Conservation (phyloP, 2,797 vertebrate species). For the Halcyon smyrnensis region DNA sequence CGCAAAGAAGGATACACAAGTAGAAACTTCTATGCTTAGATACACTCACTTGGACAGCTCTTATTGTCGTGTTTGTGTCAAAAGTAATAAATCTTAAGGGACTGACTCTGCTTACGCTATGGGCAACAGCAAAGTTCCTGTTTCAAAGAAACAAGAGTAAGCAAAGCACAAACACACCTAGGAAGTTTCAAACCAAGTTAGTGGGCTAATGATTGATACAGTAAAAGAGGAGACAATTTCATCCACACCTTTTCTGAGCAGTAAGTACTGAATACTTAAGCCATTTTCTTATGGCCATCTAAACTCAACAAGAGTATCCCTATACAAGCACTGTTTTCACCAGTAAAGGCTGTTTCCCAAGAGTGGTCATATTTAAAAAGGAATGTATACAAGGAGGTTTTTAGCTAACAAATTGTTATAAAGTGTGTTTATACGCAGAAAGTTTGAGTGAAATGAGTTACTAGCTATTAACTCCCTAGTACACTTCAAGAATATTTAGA, state of each 20-base stretch:
- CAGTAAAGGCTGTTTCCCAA: background rate
- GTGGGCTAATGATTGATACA: background rate
- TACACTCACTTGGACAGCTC: background rate
- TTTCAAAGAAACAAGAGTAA: background rate
- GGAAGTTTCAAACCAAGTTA: background rate
- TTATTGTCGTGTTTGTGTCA: background rate
- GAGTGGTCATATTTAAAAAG: background rate
- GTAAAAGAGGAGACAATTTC: background rate
- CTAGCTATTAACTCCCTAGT: background rate
- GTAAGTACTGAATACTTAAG: background rate
- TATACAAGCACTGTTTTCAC: background rate
- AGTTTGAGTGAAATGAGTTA: background rate
- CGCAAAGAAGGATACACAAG: background rate
- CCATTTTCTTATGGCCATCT: background rate
- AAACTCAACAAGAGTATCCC: background rate
- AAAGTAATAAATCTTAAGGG: background rate
- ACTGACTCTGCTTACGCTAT: background rate
- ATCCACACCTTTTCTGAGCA: background rate
- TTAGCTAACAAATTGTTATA: background rate
- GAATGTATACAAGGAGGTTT: background rate
- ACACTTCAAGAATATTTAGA: background rate
- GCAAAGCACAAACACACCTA: background rate
- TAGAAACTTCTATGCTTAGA: background rate
- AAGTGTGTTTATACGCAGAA: background rate
- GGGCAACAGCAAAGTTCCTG: background rate